These are phyloP conservation scores for Mormyrops attenuatus DNA, from an alignment of 2,797 vertebrate species.

Conservation along the genomic window DNA sequence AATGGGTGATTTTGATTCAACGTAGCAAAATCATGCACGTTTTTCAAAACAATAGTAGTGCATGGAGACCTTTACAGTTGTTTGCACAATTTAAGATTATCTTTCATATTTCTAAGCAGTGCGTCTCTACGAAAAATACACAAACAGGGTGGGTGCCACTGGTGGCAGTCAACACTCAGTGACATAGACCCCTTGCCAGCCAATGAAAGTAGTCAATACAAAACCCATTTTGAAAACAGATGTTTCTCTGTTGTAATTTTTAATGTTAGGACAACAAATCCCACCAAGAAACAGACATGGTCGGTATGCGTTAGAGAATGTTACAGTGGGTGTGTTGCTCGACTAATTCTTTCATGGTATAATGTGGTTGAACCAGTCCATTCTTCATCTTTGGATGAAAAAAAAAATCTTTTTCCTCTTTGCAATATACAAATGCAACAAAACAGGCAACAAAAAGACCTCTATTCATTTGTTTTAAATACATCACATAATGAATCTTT, in stretches of 20 bases:
- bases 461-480: background rate
- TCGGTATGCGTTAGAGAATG: background rate
- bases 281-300: background rate
- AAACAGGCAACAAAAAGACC: background rate
- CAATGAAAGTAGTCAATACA: background rate
- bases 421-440: background rate
- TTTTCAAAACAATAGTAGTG: background rate
- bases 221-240: background rate
- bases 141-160: background rate
- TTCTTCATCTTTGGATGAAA: background rate
- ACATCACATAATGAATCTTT: background rate
- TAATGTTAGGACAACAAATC: background rate
- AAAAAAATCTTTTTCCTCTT: background rate
- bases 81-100: background rate
- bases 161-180: background rate
- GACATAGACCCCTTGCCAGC: background rate
- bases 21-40: background rate
- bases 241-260: background rate
- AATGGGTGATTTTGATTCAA: background rate
- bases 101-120: background rate
- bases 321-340: background rate
- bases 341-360: background rate
- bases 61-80: background rate
- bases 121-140: background rate
- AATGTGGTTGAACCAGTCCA: conserved; percentile 9